phyloP scores from a whole-genome alignment of 2,113 vertebrate genomes.

The Crocuta crocuta region DNA sequence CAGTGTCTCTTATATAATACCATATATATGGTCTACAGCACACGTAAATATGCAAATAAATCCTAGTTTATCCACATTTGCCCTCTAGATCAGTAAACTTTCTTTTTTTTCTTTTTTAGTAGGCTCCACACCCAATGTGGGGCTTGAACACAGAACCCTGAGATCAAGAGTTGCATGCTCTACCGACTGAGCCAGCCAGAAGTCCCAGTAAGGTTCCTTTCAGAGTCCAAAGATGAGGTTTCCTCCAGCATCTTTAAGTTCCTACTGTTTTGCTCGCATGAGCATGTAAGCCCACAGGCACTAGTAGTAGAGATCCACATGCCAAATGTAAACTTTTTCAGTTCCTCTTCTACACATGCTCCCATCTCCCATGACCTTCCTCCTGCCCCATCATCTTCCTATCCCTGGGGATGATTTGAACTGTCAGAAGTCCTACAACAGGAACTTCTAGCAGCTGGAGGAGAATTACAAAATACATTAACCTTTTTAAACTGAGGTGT shows the following conservation, averaged over 20 bases:
- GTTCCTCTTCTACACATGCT: background rate
- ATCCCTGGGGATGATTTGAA: background rate
- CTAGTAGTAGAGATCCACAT: accelerated
- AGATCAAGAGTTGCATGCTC: background rate
- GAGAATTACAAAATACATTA: background rate
- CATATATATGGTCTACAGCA: background rate
- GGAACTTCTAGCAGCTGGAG: background rate
- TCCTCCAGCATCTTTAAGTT: background rate
- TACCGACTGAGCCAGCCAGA: background rate
- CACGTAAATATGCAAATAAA: background rate
- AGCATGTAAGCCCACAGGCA: background rate
- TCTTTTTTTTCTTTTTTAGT: background rate
- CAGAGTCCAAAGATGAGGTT: background rate
- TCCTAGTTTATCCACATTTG: background rate
- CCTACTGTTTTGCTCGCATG: background rate
- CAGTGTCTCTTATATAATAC: background rate
- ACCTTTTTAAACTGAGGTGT: background rate
- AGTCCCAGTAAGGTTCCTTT: background rate
- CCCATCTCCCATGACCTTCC: background rate
- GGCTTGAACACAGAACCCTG: background rate
- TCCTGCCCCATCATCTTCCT: background rate
- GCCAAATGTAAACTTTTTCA: background rate
- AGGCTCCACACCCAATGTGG: background rate
- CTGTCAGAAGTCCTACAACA: background rate
- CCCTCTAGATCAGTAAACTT: background rate